Conservation (phyloP, 2,113 vertebrate genomes). For the Esox niger region DNA sequence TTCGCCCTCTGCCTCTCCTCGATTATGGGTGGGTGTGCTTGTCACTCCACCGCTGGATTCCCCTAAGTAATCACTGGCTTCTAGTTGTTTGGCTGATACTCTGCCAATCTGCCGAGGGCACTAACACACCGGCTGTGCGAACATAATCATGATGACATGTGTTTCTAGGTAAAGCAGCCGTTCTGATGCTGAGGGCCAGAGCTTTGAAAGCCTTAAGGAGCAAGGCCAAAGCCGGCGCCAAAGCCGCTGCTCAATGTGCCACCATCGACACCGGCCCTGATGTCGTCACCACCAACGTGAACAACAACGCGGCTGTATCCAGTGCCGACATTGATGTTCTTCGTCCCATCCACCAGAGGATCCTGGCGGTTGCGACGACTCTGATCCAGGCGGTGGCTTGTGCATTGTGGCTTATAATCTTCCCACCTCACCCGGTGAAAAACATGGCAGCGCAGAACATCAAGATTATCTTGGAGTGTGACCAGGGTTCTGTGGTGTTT, state of each 20-base stretch:
- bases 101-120: too few species aligned
- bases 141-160: neutral
- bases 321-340: slow-evolving; percentile 50
- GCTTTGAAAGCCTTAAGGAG: slow-evolving; percentile 61
- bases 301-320: slow-evolving; percentile 15
- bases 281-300: slow-evolving; percentile 52
- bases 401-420: slow-evolving; percentile 72
- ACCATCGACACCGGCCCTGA: slow-evolving; percentile 56
- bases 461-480: slow-evolving; percentile 83
- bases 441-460: slow-evolving; percentile 80
- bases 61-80: neutral
- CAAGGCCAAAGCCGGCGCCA: slow-evolving; percentile 63
- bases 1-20: slow-evolving; percentile 80
- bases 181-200: slow-evolving; percentile 78
- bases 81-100: too few species aligned
- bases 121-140: neutral
- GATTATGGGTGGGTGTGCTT: slow-evolving; percentile 70
- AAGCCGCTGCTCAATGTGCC: slow-evolving; percentile 68
- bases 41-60: neutral
- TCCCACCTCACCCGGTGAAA: slow-evolving; percentile 73
- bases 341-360: slow-evolving; percentile 67
- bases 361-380: slow-evolving; percentile 62
- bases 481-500: slow-evolving; percentile 77
- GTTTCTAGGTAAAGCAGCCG: slow-evolving; percentile 69
- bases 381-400: slow-evolving; percentile 70